phyloP scores from a whole-genome alignment of 2,888 invertebrate genomes.

The Drosophila pseudotakahashii region DNA sequence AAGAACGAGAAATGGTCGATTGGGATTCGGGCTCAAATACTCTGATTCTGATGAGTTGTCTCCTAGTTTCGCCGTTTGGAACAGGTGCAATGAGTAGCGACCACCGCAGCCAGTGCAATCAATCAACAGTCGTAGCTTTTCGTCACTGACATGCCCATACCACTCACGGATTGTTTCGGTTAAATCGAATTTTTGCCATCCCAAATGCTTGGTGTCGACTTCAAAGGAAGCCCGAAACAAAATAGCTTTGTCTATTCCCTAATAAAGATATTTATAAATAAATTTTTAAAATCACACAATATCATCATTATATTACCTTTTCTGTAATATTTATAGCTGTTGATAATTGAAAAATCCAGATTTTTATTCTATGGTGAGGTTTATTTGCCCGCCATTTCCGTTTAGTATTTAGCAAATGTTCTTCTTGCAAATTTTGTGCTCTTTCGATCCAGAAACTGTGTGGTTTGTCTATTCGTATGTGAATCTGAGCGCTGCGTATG shows the following conservation, averaged over 20 bases:
- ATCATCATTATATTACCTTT: slow-evolving; percentile 62
- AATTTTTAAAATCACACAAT: not conserved
- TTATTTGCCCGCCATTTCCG: slow-evolving; percentile 27
- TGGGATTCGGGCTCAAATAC: slow-evolving; percentile 85
- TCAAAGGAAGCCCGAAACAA: slow-evolving; percentile 86
- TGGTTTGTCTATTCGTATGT: slow-evolving; percentile 86
- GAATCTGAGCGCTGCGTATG: slow-evolving; percentile 91
- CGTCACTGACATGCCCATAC: slow-evolving; percentile 84
- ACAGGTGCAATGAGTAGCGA: slow-evolving; percentile 89
- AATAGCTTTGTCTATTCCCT: slow-evolving; percentile 87
- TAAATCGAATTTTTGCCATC: slow-evolving; percentile 95
- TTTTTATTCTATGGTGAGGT: slow-evolving; percentile 69
- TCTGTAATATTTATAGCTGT: slow-evolving; percentile 71
- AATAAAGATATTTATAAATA: slow-evolving; percentile 1
- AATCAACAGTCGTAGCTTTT: slow-evolving; percentile 90
- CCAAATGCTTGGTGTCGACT: slow-evolving; percentile 88
- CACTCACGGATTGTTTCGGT: slow-evolving; percentile 91
- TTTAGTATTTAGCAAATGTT: slow-evolving; percentile 41
- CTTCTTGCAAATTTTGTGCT: slow-evolving; percentile 26
- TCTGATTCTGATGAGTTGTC: slow-evolving; percentile 31
- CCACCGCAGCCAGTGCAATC: slow-evolving; percentile 93
- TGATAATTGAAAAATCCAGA: slow-evolving; percentile 82
- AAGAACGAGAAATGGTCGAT: slow-evolving; percentile 93
- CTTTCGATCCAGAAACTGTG: slow-evolving; percentile 26
- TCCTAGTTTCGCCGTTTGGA: slow-evolving; percentile 67